Evolutionary conservation across 2,113 vertebrate species (phyloP).

Genomic region (Turnix velox): DNA sequence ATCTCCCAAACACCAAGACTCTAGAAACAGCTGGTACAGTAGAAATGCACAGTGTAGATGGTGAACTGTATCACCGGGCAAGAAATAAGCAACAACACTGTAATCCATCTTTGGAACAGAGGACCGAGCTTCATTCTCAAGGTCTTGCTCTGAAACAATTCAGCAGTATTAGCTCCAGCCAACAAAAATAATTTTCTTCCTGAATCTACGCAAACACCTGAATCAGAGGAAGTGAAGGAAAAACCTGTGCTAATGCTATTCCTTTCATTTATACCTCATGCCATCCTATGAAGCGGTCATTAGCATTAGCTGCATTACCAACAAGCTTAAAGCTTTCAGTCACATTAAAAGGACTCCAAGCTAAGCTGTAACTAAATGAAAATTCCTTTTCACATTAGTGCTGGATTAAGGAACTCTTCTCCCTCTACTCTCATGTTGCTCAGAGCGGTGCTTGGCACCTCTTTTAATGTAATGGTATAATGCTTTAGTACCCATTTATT

Average conservation of each 20-base stretch:
- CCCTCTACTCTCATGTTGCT: background rate
- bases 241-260: background rate
- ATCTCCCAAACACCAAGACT: background rate
- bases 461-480: background rate
- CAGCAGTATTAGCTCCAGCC: background rate
- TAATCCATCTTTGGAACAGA: background rate
- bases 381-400: background rate
- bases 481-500: background rate
- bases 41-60: background rate
- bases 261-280: background rate
- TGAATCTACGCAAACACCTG: background rate
- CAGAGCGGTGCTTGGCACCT: background rate
- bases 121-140: background rate
- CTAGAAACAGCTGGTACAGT: background rate
- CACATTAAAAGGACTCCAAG: background rate
- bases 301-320: background rate
- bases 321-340: background rate
- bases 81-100: background rate
- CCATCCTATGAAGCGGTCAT: background rate
- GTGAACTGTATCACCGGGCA: background rate
- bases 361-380: slow-evolving; percentile 14
- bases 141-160: background rate
- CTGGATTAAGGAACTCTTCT: background rate
- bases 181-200: background rate
- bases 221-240: background rate